phyloP scores from a whole-genome alignment of 2,888 invertebrate genomes.

The Pediacus dermestoides region DNA sequence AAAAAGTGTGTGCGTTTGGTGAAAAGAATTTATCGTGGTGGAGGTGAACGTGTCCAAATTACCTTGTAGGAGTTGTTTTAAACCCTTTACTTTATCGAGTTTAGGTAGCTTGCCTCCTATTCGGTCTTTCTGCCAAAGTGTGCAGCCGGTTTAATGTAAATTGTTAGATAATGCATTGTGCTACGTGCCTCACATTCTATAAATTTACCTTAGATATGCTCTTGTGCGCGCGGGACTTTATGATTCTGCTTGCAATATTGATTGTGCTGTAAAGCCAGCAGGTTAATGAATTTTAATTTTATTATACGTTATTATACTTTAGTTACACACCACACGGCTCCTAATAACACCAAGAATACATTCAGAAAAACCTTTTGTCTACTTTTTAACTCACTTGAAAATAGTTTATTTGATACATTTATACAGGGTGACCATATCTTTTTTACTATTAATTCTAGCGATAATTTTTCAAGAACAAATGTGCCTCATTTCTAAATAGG shows the following conservation, averaged over 20 bases:
- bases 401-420: too few species aligned
- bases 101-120: too few species aligned
- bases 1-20: slow-evolving; percentile 4
- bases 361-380: too few species aligned
- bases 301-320: neutral
- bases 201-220: slow-evolving; percentile 7
- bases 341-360: too few species aligned
- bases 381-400: too few species aligned
- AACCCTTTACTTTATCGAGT: slow-evolving; percentile 10
- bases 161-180: slow-evolving; percentile 10
- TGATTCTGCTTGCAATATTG: slow-evolving; percentile 7
- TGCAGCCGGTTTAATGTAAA: slow-evolving; percentile 7
- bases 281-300: slow-evolving; percentile 2
- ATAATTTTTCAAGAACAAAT: too few species aligned
- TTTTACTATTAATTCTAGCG: too few species aligned
- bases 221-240: slow-evolving; percentile 8
- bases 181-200: slow-evolving; percentile 9
- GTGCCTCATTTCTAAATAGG: too few species aligned
- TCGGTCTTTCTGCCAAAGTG: too few species aligned
- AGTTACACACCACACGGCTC: too few species aligned
- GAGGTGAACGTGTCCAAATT: slow-evolving; percentile 9
- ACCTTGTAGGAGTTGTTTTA: slow-evolving; percentile 9
- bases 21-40: slow-evolving; percentile 7
- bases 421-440: too few species aligned
- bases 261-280: slow-evolving; percentile 2